phyloP scores from a whole-genome alignment of 2,888 invertebrate species.

The Hoplodrina blanda region DNA sequence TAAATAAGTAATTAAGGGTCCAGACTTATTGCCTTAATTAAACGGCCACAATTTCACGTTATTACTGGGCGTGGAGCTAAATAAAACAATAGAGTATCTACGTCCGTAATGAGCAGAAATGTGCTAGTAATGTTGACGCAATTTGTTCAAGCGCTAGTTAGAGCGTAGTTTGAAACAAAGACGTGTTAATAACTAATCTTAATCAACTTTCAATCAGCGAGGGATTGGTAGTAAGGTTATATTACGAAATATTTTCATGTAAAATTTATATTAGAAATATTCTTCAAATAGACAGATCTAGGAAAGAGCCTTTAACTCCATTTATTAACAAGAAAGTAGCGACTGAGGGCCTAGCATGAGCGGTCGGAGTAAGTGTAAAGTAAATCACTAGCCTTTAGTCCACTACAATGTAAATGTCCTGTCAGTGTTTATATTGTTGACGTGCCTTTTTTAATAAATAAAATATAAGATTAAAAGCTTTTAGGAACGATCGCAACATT shows the following conservation, averaged over 20 bases:
- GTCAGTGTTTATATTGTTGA: too few relatives aligned
- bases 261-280: constrained; percentile 4
- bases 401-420: too few relatives aligned
- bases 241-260: not conserved
- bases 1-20: constrained; percentile 43
- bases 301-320: not conserved
- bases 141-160: constrained; percentile 44
- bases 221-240: not conserved
- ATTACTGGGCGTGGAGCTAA: constrained; percentile 49
- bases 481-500: too few relatives aligned
- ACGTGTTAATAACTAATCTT: constrained; percentile 13
- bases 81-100: constrained; percentile 52
- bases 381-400: not conserved
- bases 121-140: constrained; percentile 56
- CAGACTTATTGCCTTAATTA: constrained; percentile 57
- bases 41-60: constrained; percentile 44
- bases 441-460: too few relatives aligned
- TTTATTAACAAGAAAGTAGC: not conserved
- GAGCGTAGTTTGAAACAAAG: constrained; percentile 17
- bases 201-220: constrained; percentile 18
- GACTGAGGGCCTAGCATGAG: not conserved
- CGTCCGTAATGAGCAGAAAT: constrained; percentile 51
- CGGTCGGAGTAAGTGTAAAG: not conserved
- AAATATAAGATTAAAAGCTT: too few relatives aligned
- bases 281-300: constrained; percentile 8